Percentiles rank a stretch among this genome's conserved stretches.
Conservation (phyloP, 2,113 vertebrate species). For the Trochalopteron elliotii region DNA sequence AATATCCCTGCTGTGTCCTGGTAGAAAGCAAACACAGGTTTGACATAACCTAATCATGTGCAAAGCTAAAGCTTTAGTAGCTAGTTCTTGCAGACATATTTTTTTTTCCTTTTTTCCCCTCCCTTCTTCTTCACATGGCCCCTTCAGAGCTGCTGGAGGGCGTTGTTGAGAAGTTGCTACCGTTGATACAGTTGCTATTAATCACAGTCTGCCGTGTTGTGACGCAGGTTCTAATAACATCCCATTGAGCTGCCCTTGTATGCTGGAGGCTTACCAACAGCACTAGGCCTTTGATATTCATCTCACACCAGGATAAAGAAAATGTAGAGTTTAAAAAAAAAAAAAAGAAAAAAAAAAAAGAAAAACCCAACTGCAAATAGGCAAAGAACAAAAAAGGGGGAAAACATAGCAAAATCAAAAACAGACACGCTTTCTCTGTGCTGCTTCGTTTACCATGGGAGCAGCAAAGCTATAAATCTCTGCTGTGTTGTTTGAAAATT, state of each 20-base stretch:
- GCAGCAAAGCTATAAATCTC: conserved; percentile 83
- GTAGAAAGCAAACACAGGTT: conserved; percentile 3
- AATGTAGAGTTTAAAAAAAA: conserved; percentile 77
- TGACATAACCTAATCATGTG: background rate
- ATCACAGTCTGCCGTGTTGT: conserved; percentile 76
- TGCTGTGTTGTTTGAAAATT: conserved; percentile 79
- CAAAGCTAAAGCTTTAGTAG: conserved; percentile 14
- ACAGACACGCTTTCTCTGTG: conserved; percentile 79
- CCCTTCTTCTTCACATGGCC: background rate
- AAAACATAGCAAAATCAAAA: conserved; percentile 84
- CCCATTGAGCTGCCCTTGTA: conserved; percentile 80
- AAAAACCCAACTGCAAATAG: conserved; percentile 63
- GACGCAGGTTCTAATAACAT: conserved; percentile 79
- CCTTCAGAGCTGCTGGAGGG: conserved; percentile 68
- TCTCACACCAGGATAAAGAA: conserved; percentile 88
- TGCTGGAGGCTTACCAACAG: conserved; percentile 83
- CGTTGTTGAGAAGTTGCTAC: conserved; percentile 67
- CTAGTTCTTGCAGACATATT: background rate
- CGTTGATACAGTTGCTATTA: conserved; percentile 77
- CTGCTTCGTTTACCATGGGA: conserved; percentile 86
- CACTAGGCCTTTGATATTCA: conserved; percentile 87
- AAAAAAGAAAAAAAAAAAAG: background rate
- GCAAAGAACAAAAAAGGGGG: conserved; percentile 78
- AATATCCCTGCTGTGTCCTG: background rate
- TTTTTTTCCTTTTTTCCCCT: background rate